Conservation (phyloP, 64 coral and sea anemone species). For the Pachyseris speciosa region DNA sequence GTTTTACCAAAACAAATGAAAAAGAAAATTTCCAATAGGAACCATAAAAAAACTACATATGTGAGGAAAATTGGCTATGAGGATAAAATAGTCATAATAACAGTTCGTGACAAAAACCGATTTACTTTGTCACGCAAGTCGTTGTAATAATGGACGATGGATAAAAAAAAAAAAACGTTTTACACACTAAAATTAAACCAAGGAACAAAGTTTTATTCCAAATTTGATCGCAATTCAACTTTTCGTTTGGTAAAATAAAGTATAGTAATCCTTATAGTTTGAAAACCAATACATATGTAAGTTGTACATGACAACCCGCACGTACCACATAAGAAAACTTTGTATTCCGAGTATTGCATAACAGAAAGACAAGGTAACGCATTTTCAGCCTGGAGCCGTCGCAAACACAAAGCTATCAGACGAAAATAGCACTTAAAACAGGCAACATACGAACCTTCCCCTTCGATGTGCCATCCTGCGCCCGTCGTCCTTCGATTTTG, state of each 20-base stretch:
- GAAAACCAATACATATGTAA: too few species aligned
- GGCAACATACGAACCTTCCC: conserved; percentile 59
- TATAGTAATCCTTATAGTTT: not conserved
- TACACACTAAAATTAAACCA: not conserved
- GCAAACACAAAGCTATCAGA: not conserved
- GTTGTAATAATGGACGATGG: too few species aligned
- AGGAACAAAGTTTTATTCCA: too few species aligned
- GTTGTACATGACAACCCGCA: not conserved
- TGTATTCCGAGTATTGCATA: not conserved
- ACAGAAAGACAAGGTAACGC: not conserved
- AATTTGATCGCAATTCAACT: too few species aligned
- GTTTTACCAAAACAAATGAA: too few species aligned
- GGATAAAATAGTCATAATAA: too few species aligned
- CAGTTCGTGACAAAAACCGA: not conserved
- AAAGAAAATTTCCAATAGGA: too few species aligned
- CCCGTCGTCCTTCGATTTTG: conserved; percentile 75
- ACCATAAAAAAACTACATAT: too few species aligned
- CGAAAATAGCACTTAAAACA: not conserved
- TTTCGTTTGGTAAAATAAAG: too few species aligned
- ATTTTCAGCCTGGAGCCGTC: not conserved
- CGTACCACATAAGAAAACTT: too few species aligned
- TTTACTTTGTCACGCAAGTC: not conserved
- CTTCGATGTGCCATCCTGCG: conserved; percentile 77
- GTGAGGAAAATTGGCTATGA: too few species aligned
- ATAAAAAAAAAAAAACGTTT: not conserved